These are phyloP conservation scores for Agriotes lineatus DNA, from an alignment of 2,888 invertebrate genomes.

Conservation along the genomic window DNA sequence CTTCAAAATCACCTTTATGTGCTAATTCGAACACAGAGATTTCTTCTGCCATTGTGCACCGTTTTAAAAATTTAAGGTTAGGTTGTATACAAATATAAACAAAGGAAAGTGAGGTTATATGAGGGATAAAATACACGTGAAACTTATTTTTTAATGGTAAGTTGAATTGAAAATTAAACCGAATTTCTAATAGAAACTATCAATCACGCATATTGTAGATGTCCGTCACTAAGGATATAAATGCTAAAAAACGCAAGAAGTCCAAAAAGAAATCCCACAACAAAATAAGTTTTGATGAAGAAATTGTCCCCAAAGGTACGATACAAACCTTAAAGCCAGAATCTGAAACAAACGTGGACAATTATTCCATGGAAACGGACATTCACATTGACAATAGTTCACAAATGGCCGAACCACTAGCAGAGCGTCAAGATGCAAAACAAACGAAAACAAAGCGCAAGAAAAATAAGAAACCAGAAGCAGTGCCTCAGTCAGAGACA, in stretches of 20 bases:
- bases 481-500: background rate
- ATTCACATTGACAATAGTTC: too few relatives aligned
- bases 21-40: conserved; percentile 73
- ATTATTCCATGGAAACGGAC: too few relatives aligned
- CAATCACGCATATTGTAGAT: too few relatives aligned
- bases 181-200: too few relatives aligned
- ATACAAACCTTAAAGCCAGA: conserved; percentile 26
- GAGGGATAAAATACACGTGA: too few relatives aligned
- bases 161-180: too few relatives aligned
- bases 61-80: background rate
- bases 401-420: too few relatives aligned
- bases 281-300: conserved; percentile 40
- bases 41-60: background rate
- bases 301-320: conserved; percentile 41
- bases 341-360: too few relatives aligned
- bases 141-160: too few relatives aligned
- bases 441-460: background rate
- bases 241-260: conserved; percentile 17
- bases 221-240: background rate
- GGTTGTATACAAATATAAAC: background rate
- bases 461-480: background rate
- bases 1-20: conserved; percentile 78
- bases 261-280: conserved; percentile 15
- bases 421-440: background rate
- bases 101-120: too few relatives aligned